Evolutionary conservation across 1,140 invertebrate genomes (phyloP).

Genomic region (Heliconius nattereri): DNA sequence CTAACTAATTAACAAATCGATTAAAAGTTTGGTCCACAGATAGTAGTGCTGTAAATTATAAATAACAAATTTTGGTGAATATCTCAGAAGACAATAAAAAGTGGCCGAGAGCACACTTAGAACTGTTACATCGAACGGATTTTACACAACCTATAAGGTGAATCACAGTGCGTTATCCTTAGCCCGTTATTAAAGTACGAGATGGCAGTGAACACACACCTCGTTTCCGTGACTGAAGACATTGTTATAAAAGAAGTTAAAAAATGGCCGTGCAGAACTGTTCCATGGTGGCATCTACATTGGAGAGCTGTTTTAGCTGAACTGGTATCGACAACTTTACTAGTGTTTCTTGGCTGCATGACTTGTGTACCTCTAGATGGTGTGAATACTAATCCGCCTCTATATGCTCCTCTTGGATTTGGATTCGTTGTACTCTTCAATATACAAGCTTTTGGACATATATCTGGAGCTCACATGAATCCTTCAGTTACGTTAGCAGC

Average conservation of each 20-base stretch:
- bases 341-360: conserved; percentile 69
- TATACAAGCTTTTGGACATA: conserved; percentile 85
- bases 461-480: conserved; percentile 89
- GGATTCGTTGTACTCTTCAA: conserved; percentile 67
- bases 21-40: not conserved
- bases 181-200: conserved; percentile 17
- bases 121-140: not conserved
- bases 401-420: conserved; percentile 62
- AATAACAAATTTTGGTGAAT: not conserved
- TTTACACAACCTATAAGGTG: not conserved
- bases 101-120: not conserved
- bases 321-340: conserved; percentile 55
- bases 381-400: conserved; percentile 35
- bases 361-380: conserved; percentile 58
- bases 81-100: not conserved
- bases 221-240: conserved; percentile 33
- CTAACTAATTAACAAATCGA: not conserved
- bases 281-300: conserved; percentile 28
- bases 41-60: not conserved
- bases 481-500: conserved; percentile 88
- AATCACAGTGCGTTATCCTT: conserved; percentile 12
- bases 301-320: conserved; percentile 59
- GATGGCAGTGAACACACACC: conserved; percentile 41
- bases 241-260: conserved; percentile 32
- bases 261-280: conserved; percentile 17